Percentiles rank a stretch among this genome's conserved stretches.
These are phyloP conservation scores for Sebastes vulpes DNA, from an alignment of 2,797 vertebrate genomes.

Conservation along the genomic window DNA sequence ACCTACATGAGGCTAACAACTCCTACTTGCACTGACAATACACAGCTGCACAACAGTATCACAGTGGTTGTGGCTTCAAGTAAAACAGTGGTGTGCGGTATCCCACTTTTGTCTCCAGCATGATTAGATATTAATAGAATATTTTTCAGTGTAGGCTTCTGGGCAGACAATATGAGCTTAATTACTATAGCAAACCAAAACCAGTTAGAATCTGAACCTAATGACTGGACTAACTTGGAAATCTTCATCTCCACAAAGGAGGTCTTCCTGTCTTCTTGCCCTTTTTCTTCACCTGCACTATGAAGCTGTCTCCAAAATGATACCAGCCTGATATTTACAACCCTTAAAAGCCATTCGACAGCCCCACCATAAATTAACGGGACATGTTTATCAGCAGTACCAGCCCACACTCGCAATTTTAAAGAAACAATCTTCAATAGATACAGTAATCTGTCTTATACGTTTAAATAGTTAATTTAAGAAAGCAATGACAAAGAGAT, in stretches of 20 bases:
- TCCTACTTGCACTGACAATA: background rate
- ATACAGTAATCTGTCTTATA: background rate
- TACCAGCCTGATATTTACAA: slow-evolving; percentile 59
- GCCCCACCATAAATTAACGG: slow-evolving; percentile 51
- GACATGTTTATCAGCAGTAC: slow-evolving; percentile 48
- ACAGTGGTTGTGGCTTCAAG: background rate
- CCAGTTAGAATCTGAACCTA: background rate
- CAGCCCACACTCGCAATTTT: slow-evolving; percentile 2
- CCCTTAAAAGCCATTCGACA: slow-evolving; percentile 70
- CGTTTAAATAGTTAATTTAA: background rate
- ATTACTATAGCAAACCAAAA: background rate
- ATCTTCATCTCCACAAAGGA: slow-evolving; percentile 8
- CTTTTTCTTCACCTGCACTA: slow-evolving; percentile 18
- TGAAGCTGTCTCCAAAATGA: slow-evolving; percentile 44
- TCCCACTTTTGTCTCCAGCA: background rate
- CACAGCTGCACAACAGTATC: background rate
- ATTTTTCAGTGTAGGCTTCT: background rate
- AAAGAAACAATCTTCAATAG: slow-evolving; percentile 33
- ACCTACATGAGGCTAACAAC: background rate
- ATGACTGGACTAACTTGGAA: background rate
- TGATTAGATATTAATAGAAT: background rate
- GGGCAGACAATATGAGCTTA: background rate
- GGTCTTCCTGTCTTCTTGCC: slow-evolving; percentile 22
- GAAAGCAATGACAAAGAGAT: background rate
- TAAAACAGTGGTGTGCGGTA: background rate